A percentile compares a stretch with the other conserved stretches of the same genome.
These are phyloP conservation scores for Meriones psammophilus DNA, from an alignment of 2,797 vertebrate genomes.

Conservation along the genomic window DNA sequence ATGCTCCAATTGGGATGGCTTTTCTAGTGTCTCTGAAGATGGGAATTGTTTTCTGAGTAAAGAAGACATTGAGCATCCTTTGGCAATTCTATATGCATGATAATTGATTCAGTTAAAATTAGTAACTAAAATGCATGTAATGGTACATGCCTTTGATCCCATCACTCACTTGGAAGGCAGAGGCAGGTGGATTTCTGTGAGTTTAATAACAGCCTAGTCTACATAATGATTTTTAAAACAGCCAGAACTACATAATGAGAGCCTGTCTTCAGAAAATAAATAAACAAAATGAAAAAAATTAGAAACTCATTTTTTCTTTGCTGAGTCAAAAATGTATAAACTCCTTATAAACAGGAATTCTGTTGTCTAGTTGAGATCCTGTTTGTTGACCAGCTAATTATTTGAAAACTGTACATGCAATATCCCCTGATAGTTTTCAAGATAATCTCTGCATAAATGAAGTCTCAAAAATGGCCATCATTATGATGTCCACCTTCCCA, in stretches of 20 bases:
- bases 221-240: background rate
- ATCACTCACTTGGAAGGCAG: background rate
- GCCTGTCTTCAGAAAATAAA: background rate
- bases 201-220: background rate
- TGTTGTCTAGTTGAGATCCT: background rate
- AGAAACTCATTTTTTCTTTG: background rate
- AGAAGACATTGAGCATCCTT: background rate
- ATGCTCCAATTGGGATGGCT: background rate
- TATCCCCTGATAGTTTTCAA: background rate
- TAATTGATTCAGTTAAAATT: background rate
- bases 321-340: background rate
- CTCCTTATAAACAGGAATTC: background rate
- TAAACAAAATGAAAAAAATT: background rate
- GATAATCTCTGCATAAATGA: background rate
- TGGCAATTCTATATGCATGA: background rate
- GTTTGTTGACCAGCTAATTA: background rate
- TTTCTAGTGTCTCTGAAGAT: constrained; percentile 45
- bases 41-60: constrained; percentile 3
- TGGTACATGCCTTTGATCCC: background rate
- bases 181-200: background rate
- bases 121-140: background rate
- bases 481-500: background rate
- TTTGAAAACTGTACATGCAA: constrained; percentile 21
- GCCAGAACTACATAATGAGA: background rate
- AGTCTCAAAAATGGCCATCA: background rate